Conservation (phyloP, 2,113 vertebrate genomes). For the Catharus fuscescens region DNA sequence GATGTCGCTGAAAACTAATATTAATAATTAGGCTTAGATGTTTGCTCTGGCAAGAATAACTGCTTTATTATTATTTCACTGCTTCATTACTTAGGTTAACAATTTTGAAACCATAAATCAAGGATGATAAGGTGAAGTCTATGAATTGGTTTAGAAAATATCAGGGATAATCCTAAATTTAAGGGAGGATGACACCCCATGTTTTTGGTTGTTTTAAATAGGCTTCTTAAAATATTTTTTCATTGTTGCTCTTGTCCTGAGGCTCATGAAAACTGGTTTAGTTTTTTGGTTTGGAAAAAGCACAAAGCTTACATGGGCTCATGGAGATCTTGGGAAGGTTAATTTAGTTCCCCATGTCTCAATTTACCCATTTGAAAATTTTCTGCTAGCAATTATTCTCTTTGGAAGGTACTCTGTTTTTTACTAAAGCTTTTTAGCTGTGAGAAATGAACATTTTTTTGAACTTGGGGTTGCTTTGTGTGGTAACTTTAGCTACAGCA, state of each 20-base stretch:
- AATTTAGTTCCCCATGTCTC: neutral
- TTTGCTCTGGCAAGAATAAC: neutral
- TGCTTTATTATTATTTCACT: neutral
- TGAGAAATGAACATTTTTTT: neutral
- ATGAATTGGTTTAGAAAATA: neutral
- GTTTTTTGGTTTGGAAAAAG: neutral
- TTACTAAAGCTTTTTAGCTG: neutral
- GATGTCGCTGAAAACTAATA: constrained; percentile 4
- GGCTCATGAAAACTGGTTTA: neutral
- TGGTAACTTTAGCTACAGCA: neutral
- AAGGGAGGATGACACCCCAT: neutral
- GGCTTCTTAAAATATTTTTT: neutral
- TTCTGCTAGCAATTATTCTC: neutral
- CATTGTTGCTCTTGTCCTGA: neutral
- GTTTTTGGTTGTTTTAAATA: neutral
- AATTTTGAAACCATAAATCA: neutral
- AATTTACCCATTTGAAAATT: neutral
- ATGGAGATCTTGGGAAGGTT: neutral
- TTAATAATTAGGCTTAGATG: constrained; percentile 44
- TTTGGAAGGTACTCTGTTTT: neutral
- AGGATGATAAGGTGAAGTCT: neutral
- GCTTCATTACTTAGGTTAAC: constrained; percentile 8
- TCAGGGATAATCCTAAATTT: neutral
- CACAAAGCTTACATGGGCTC: neutral
- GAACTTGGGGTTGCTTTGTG: neutral